Evolutionary conservation across 2,797 vertebrate genomes (phyloP).

Genomic region (Myotis findleyi): DNA sequence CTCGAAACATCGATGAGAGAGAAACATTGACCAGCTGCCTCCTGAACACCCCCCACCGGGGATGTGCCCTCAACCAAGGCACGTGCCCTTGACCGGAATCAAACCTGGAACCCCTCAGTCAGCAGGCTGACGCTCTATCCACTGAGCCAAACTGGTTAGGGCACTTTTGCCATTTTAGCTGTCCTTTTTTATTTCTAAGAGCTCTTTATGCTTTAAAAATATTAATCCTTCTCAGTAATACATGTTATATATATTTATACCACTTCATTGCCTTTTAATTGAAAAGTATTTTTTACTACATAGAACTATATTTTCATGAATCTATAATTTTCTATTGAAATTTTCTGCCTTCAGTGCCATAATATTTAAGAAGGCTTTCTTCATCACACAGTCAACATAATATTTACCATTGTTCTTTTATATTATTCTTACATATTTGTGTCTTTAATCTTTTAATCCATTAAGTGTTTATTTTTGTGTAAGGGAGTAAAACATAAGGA

Average conservation of each 20-base stretch:
- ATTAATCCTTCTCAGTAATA: neutral
- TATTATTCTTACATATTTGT: neutral
- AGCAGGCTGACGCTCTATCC: too few species aligned
- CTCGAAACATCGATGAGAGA: too few species aligned
- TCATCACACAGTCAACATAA: neutral
- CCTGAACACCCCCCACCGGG: too few species aligned
- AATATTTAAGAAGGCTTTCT: neutral
- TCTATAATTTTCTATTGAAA: neutral
- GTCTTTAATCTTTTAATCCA: neutral
- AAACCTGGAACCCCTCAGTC: too few species aligned
- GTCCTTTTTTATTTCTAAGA: constrained; percentile 12
- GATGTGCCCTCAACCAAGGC: too few species aligned
- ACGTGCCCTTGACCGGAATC: too few species aligned
- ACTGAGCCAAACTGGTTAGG: too few species aligned
- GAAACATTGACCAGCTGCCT: too few species aligned
- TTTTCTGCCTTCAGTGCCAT: neutral
- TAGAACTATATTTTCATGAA: neutral
- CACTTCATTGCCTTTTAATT: neutral
- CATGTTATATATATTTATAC: neutral
- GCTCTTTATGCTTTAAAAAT: neutral
- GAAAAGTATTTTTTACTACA: neutral
- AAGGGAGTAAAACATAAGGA: neutral
- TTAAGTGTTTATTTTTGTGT: neutral
- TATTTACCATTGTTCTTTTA: neutral
- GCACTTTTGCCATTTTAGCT: neutral